Evolutionary conservation across 2,113 vertebrate species (phyloP), one percentile per base, ranked within the genome.

Genomic region (Rynchops niger): DNA sequence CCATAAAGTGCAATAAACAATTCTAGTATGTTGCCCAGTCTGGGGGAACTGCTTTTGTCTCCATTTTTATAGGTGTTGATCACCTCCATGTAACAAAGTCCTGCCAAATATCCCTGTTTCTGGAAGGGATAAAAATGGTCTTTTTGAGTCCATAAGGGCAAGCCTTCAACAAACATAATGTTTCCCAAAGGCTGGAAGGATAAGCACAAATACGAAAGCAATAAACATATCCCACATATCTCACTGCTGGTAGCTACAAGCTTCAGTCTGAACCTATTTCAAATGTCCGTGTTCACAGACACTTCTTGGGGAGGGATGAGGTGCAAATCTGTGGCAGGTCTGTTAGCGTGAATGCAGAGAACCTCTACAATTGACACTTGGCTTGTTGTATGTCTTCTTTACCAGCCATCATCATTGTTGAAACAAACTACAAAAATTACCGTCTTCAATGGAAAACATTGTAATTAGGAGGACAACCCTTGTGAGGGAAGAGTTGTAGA

Each of bases 281-380:
- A 86, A 55, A 69, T 0, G 1, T 27, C 50, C 9, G 4, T 1
- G 5, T 12, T 58, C 38, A 53, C 0, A 82, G 56, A 32, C 5
- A 11, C 40, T 66, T 73, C 65, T 32, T 32, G 45, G 34, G 42
- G 18, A 53, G 34, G 30, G 40, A 22, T 49, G 20, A 82, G 52
- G 15, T 85, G 9, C 49, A 85, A 45, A 17, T 38, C 38, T 59
- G 42, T 29, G 43, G 14, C 12, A 85, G 34, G n/a, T 56, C 15
- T 47, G 36, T 38, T 76, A 16, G 10, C 53, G 21, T 17, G 89
- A 58, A 84, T 43, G n/a, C 56, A 59, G 56, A 72, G 30, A 87
- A 79, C 3, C 9, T 70, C 59, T 65, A 59, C 21, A 36, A 38
- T 5, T 9, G 20, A 5, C 10, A 18, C 56, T 73, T 66, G 25